Evolutionary conservation across 2,113 vertebrate species (phyloP).

Genomic region (Vulpes ferrilata): DNA sequence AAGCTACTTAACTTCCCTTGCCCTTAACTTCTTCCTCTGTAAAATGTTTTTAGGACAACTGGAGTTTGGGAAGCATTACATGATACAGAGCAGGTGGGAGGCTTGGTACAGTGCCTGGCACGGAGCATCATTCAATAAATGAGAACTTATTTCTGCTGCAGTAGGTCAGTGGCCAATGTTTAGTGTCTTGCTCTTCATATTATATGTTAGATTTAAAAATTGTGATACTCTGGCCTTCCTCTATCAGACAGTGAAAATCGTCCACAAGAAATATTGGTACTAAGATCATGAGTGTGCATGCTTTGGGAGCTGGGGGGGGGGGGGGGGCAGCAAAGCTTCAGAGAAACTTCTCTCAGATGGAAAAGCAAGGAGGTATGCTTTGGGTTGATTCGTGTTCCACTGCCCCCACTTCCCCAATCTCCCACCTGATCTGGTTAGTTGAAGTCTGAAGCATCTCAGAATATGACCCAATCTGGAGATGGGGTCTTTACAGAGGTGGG

Average conservation of each 20-base stretch:
- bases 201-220: not conserved
- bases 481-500: not conserved
- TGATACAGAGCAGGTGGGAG: not conserved
- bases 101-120: not conserved
- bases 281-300: accelerated
- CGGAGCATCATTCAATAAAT: not conserved
- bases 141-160: not conserved
- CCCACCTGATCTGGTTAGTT: accelerated
- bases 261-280: not conserved
- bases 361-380: not conserved
- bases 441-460: not conserved
- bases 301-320: not conserved
- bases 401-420: not conserved
- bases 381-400: not conserved
- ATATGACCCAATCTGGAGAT: not conserved
- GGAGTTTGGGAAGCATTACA: not conserved
- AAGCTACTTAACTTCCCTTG: not conserved
- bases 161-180: not conserved
- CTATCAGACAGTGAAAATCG: not conserved
- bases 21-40: not conserved
- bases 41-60: not conserved
- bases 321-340: not conserved
- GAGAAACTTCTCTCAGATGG: not conserved
- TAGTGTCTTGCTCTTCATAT: not conserved
- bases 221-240: not conserved